Base-by-base conservation (phyloP, 2,113 vertebrate species). In the Choloepus hoffmanni region DNA sequence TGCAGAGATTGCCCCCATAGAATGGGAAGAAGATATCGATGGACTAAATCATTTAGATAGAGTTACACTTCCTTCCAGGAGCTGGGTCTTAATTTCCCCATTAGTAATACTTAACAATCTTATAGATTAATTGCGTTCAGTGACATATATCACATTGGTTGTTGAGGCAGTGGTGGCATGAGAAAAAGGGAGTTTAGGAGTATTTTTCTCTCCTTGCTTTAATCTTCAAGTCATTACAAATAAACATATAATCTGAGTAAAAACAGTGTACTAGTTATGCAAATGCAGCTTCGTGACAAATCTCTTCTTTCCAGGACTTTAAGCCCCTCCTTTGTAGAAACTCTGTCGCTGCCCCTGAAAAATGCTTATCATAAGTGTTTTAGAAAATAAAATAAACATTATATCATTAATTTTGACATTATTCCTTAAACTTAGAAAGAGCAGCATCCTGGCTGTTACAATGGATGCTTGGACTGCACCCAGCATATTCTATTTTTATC, bases 401-500 rank as follows among this genome's bases (percentile, higher is more conserved):
- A 81, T 60, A 26, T 77, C 8, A 40, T 95, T 85, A 58, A 94
- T 70, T 95, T 89, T 85, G 43, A 91, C 53, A 84, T 74, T 92
- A 79, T 70, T 85, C 50, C 10, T 96, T 28, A 74, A 65, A 92
- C 33, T 62, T 43, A 72, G 88, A 81, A 73, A 58, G n/a, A 85
- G 82, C n/a, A 36, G 33, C 79, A 28, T 92, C 83, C 77, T 85
- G 77, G 30, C 88, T 89, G 28, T 78, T 76, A 95, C 90, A 91
- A 74, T 98, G 45, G 82, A 7, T 65, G 60, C 19, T 74, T 96
- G 86, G 74, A 77, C 65, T 73, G 65, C 48, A 70, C 48, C 89
- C 91, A 97, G 50, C 33, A 70, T n/a, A 43, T 21, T 95, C 84
- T 97, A 89, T 91, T 96, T 96, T 93, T 95, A 89, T 50, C 23